Percentiles rank a stretch among this genome's conserved stretches.
Evolutionary conservation across 2,888 invertebrate species (phyloP).

Genomic region (Leptothorax acervorum): DNA sequence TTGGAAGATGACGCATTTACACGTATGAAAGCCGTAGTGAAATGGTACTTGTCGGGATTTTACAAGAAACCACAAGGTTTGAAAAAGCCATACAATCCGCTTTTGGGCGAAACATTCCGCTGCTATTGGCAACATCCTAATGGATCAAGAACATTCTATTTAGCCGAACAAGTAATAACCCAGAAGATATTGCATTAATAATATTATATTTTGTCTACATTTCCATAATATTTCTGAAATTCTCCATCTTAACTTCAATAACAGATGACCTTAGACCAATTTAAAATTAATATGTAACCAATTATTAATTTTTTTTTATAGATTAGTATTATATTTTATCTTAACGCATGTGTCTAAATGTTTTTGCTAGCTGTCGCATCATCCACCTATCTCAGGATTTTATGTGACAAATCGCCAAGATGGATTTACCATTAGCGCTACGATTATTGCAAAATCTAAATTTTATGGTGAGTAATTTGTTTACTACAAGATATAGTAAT

Average conservation of each 20-base stretch:
- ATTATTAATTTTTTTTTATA: background rate
- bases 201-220: background rate
- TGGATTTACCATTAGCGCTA: conserved; percentile 96
- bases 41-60: conserved; percentile 97
- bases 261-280: background rate
- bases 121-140: conserved; percentile 95
- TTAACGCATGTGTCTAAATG: conserved; percentile 5
- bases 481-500: background rate
- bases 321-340: conserved; percentile 1
- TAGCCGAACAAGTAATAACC: conserved; percentile 94
- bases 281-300: background rate
- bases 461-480: conserved; percentile 91
- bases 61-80: conserved; percentile 97
- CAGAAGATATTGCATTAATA: conserved; percentile 9
- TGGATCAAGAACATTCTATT: conserved; percentile 95
- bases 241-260: background rate
- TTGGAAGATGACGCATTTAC: conserved; percentile 94
- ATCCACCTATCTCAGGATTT: conserved; percentile 97
- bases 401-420: conserved; percentile 97
- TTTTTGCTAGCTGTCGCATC: conserved; percentile 92
- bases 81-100: conserved; percentile 98
- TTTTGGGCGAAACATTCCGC: conserved; percentile 96
- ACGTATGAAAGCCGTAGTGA: conserved; percentile 94
- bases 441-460: conserved; percentile 96
- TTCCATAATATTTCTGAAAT: background rate